phyloP scores from a whole-genome alignment of 1,140 invertebrate species.

The Acromyrmex echinatior region DNA sequence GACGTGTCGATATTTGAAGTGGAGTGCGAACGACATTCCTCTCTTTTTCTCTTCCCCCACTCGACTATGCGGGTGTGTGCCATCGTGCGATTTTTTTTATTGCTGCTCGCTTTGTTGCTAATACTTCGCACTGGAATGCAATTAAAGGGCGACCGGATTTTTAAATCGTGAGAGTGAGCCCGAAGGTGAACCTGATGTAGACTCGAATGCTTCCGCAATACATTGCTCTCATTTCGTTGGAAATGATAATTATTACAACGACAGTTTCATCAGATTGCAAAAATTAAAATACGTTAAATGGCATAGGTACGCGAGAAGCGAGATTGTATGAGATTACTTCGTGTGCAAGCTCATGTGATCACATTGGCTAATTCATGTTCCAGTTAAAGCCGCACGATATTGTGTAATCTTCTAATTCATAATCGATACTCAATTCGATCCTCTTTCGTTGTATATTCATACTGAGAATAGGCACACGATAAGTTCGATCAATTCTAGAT shows the following conservation, averaged over 20 bases:
- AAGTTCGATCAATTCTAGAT: constrained; percentile 22
- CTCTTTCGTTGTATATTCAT: constrained; percentile 30
- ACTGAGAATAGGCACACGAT: not conserved
- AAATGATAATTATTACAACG: not conserved
- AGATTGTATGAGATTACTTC: not conserved
- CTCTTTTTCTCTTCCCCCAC: not conserved
- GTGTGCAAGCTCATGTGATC: not conserved
- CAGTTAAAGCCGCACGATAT: not conserved
- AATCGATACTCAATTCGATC: not conserved
- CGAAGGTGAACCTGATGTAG: no score
- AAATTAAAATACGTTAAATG: not conserved
- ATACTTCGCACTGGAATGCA: constrained; percentile 37
- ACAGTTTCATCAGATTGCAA: not conserved
- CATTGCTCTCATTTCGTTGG: not conserved
- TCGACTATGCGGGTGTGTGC: not conserved
- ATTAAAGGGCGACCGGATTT: constrained; percentile 25
- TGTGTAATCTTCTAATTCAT: constrained; percentile 30
- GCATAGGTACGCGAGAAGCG: no score
- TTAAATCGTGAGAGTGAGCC: not conserved
- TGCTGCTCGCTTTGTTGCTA: constrained; percentile 55
- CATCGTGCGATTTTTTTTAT: constrained; percentile 45
- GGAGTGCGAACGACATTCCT: constrained; percentile 45
- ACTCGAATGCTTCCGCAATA: not conserved
- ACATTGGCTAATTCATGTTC: not conserved
- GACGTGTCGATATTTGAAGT: constrained; percentile 51